phyloP scores from a whole-genome alignment of 2,113 vertebrate species.

The Nematolebias whitei region DNA sequence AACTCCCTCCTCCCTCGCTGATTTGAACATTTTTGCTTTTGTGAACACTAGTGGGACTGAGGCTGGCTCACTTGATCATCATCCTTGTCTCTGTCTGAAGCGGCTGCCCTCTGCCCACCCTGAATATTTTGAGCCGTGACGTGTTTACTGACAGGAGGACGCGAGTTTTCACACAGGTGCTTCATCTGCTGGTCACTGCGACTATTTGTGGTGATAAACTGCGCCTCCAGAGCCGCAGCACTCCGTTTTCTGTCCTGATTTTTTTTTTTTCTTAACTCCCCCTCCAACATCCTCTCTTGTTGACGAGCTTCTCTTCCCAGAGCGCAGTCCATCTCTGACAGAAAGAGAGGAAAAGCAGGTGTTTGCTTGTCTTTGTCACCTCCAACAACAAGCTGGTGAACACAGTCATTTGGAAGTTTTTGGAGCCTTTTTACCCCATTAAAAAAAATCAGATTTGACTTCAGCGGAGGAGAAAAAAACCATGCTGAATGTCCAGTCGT shows the following conservation, averaged over 20 bases:
- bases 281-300: conserved; percentile 41
- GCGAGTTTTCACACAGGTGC: conserved; percentile 85
- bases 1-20: no score
- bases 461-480: conserved; percentile 12
- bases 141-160: conserved; percentile 78
- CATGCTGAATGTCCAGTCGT: conserved; percentile 70
- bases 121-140: conserved; percentile 70
- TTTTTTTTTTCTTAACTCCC: conserved; percentile 23
- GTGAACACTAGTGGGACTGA: no score
- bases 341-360: conserved; percentile 52
- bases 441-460: no score
- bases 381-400: conserved; percentile 13
- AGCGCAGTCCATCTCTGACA: conserved; percentile 47
- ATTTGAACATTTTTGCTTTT: not conserved
- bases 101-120: conserved; percentile 35
- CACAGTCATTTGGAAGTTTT: conserved; percentile 38
- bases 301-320: conserved; percentile 7
- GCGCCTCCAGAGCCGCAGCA: conserved; percentile 64
- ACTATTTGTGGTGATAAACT: conserved; percentile 79
- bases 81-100: not conserved
- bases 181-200: conserved; percentile 74
- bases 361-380: conserved; percentile 28
- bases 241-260: conserved; percentile 37
- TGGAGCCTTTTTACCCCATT: conserved; percentile 13
- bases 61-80: no score